These are phyloP conservation scores for Busarellus nigricollis DNA, from an alignment of 2,797 vertebrate species.

Conservation along the genomic window DNA sequence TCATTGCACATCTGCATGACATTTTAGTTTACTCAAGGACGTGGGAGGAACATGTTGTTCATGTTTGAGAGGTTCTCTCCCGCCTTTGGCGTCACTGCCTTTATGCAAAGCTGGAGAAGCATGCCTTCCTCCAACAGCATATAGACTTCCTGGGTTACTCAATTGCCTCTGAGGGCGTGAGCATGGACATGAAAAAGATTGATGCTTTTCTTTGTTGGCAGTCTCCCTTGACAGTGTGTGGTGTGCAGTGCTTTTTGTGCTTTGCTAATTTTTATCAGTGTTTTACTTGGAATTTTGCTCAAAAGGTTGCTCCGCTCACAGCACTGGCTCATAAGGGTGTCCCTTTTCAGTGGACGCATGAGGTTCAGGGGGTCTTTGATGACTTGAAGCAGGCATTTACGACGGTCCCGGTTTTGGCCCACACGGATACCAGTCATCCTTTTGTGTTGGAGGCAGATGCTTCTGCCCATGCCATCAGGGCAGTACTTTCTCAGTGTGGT, in stretches of 20 bases:
- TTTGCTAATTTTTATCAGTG: background rate
- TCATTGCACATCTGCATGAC: background rate
- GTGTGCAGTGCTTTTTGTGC: background rate
- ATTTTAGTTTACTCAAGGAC: background rate
- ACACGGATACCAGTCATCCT: background rate
- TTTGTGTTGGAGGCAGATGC: background rate
- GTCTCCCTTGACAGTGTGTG: background rate
- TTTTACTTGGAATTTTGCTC: background rate
- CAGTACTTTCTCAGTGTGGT: background rate
- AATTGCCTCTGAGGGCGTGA: background rate
- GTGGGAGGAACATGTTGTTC: background rate
- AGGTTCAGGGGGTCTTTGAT: background rate
- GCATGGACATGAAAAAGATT: background rate
- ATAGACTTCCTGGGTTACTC: background rate
- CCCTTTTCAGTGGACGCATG: background rate
- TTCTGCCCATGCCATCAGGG: background rate
- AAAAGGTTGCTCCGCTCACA: background rate
- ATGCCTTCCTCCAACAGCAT: background rate
- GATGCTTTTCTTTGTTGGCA: background rate
- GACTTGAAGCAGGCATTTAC: background rate
- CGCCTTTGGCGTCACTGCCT: background rate
- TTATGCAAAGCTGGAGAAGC: background rate
- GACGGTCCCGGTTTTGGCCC: background rate
- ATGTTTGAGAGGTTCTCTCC: background rate
- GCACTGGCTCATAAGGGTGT: background rate